Conservation (phyloP, 2,797 vertebrate species). For the Malacoctenus gilli region DNA sequence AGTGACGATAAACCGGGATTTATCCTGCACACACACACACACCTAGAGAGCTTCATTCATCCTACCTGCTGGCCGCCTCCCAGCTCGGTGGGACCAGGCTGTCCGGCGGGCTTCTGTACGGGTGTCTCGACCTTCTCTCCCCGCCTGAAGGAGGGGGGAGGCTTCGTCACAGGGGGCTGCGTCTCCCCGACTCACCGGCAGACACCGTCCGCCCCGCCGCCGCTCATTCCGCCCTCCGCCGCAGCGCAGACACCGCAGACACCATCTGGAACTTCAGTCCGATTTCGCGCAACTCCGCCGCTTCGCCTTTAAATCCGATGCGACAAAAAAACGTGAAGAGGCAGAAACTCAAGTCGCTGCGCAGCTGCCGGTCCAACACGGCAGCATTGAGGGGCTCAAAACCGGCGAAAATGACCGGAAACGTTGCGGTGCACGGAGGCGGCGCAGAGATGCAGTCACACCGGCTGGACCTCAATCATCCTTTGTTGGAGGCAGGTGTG, state of each 20-base stretch:
- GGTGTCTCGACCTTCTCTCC: constrained; percentile 11
- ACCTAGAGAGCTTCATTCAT: constrained; percentile 10
- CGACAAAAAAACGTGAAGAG: constrained; percentile 58
- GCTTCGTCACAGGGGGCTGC: constrained; percentile 14
- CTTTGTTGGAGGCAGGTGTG: constrained; percentile 58
- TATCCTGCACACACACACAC: not conserved
- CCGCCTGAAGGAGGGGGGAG: not conserved
- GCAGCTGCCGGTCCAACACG: constrained; percentile 41
- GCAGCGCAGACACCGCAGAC: not conserved
- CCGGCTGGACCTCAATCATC: constrained; percentile 42
- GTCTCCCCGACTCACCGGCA: constrained; percentile 22
- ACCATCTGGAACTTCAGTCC: constrained; percentile 13
- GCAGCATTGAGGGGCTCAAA: not conserved
- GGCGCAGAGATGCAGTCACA: not conserved
- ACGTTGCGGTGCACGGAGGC: not conserved
- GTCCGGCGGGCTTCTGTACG: constrained; percentile 11
- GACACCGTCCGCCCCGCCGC: not conserved
- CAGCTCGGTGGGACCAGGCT: constrained; percentile 11
- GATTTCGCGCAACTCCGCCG: constrained; percentile 20
- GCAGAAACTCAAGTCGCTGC: constrained; percentile 36
- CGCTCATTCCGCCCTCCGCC: not conserved
- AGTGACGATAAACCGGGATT: too few species aligned
- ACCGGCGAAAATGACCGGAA: too few species aligned
- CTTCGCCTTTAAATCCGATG: constrained; percentile 70
- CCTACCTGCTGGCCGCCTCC: constrained; percentile 55